phyloP scores from a whole-genome alignment of 2,888 invertebrate genomes.

The Amiota mariae region DNA sequence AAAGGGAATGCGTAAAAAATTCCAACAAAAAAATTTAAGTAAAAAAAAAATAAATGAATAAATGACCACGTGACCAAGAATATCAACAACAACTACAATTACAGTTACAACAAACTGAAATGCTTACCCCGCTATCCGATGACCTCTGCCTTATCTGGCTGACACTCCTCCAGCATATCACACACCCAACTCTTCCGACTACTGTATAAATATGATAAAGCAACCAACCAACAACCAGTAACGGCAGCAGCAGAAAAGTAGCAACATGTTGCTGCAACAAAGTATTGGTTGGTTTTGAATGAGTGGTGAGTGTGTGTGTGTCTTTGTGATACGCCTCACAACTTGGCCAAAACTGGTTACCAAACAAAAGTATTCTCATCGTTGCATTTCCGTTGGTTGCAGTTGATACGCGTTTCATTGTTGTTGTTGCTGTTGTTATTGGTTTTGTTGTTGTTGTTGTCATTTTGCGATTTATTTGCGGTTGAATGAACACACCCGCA shows the following conservation, averaged over 20 bases:
- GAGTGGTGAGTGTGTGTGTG: no score
- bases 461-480: constrained; percentile 67
- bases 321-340: background rate
- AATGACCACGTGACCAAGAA: constrained; percentile 20
- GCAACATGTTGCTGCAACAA: constrained; percentile 24
- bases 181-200: background rate
- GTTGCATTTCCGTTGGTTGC: background rate
- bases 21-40: background rate
- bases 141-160: background rate
- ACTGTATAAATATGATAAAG: no score
- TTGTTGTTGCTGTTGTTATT: constrained; percentile 9
- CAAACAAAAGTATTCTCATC: background rate
- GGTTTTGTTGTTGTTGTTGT: constrained; percentile 35
- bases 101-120: background rate
- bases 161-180: background rate
- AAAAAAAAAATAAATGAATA: background rate
- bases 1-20: constrained; percentile 4
- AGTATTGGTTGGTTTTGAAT: no score
- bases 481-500: constrained; percentile 69
- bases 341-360: background rate
- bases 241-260: constrained; percentile 3
- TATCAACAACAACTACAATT: background rate
- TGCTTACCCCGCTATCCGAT: background rate
- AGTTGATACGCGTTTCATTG: background rate
- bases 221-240: background rate